Percentiles rank a stretch among this genome's conserved stretches.
phyloP scores from a whole-genome alignment of 2,113 vertebrate genomes.

The Brienomyrus brachyistius region DNA sequence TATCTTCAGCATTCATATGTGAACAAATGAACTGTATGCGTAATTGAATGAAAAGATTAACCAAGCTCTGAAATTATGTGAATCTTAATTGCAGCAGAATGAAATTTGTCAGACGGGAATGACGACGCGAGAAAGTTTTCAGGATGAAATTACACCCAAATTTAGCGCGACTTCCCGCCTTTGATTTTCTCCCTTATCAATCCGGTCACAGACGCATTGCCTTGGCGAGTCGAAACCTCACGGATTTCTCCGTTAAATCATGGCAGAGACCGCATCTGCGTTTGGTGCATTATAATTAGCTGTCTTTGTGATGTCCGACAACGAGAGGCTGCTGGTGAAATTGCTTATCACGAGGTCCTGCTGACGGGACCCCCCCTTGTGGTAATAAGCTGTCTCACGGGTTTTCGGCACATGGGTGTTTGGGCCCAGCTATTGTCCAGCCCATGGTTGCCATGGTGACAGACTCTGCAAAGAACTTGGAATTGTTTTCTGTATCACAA shows the following conservation, averaged over 20 bases:
- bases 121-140: neutral
- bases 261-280: neutral
- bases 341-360: neutral
- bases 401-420: neutral
- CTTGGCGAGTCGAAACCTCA: neutral
- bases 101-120: neutral
- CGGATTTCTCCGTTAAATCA: neutral
- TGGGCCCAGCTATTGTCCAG: neutral
- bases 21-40: neutral
- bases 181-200: neutral
- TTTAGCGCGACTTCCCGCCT: neutral
- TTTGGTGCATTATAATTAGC: neutral
- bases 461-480: conserved; percentile 60
- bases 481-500: conserved; percentile 78
- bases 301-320: neutral
- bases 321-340: neutral
- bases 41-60: neutral
- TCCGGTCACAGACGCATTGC: neutral
- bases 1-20: neutral
- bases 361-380: neutral
- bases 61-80: neutral
- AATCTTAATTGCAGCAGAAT: neutral
- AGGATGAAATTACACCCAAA: neutral
- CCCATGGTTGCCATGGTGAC: neutral
- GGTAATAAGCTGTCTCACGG: neutral